These are phyloP conservation scores for Esox masquinongy DNA, from an alignment of 2,797 vertebrate genomes.

Conservation along the genomic window DNA sequence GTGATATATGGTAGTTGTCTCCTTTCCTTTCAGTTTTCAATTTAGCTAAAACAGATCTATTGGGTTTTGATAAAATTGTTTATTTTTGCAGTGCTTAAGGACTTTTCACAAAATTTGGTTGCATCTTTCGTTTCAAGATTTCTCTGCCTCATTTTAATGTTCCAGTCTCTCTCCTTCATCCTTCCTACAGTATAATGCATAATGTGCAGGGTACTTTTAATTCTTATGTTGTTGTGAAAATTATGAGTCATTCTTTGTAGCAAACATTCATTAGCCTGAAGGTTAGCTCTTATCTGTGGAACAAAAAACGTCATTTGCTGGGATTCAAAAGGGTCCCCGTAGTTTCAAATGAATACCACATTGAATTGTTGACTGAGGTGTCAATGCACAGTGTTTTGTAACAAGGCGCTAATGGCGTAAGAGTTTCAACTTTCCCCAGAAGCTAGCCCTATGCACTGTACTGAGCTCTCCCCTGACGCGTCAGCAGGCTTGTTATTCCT, in stretches of 20 bases:
- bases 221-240: conserved; percentile 12
- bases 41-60: background rate
- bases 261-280: conserved; percentile 24
- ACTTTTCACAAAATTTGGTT: background rate
- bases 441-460: conserved; percentile 23
- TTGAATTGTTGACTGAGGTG: conserved; percentile 32
- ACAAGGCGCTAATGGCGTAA: conserved; percentile 28
- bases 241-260: conserved; percentile 23
- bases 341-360: conserved; percentile 17
- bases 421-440: conserved; percentile 25
- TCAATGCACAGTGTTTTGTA: conserved; percentile 32
- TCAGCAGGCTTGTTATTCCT: conserved; percentile 42
- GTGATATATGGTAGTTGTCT: background rate
- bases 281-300: conserved; percentile 22
- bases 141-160: background rate
- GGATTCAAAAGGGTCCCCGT: background rate
- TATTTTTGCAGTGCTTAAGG: background rate
- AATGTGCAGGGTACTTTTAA: background rate
- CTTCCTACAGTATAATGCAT: background rate
- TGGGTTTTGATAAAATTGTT: background rate
- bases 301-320: conserved; percentile 6
- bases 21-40: background rate
- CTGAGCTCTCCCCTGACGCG: conserved; percentile 22
- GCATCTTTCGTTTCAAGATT: background rate
- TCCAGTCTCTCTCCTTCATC: background rate